Percentiles rank a stretch among this genome's conserved stretches.
Evolutionary conservation across 2,888 invertebrate species (phyloP).

Genomic region (Aromia moschata): DNA sequence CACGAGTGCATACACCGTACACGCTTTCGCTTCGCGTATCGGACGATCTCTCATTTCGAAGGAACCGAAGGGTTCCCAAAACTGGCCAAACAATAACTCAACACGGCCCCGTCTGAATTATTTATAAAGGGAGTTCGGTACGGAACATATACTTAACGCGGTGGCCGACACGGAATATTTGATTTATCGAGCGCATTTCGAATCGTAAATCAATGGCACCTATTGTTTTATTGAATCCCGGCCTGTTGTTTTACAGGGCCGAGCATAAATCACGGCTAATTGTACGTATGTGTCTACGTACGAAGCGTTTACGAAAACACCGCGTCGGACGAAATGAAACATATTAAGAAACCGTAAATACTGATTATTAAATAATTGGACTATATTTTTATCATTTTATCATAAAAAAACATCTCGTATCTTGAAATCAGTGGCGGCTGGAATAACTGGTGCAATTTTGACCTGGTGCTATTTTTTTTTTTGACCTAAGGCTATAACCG

Average conservation of each 20-base stretch:
- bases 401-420: too few relatives aligned
- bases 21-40: constrained; percentile 9
- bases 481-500: too few relatives aligned
- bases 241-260: neutral
- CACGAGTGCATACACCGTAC: neutral
- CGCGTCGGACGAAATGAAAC: too few relatives aligned
- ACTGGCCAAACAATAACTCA: constrained; percentile 12
- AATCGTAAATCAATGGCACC: neutral
- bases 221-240: neutral
- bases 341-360: too few relatives aligned
- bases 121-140: constrained; percentile 10
- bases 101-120: constrained; percentile 10
- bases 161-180: neutral
- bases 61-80: constrained; percentile 7
- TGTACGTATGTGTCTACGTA: too few relatives aligned
- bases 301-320: too few relatives aligned
- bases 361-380: too few relatives aligned
- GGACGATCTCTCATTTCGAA: constrained; percentile 9
- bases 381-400: too few relatives aligned
- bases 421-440: too few relatives aligned
- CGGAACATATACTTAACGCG: constrained; percentile 9
- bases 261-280: neutral
- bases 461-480: too few relatives aligned
- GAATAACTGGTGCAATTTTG: too few relatives aligned
- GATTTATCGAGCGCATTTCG: neutral